Percentiles rank a stretch among this genome's conserved stretches.
These are phyloP conservation scores for Thomomys bottae DNA, from an alignment of 2,113 vertebrate genomes.

Conservation along the genomic window DNA sequence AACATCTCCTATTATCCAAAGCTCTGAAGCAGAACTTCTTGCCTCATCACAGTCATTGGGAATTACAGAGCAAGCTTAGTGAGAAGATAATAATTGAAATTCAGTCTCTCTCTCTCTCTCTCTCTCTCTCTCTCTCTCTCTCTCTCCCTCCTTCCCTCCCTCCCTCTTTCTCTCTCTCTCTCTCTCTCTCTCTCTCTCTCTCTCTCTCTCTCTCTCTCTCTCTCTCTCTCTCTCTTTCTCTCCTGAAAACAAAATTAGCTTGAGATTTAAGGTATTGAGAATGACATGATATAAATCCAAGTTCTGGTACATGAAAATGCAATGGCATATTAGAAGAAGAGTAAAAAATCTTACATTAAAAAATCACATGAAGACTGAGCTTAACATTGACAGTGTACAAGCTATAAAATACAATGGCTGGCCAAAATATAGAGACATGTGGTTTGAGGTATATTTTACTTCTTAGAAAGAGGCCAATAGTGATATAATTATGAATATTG, in stretches of 20 bases:
- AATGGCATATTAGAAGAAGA: conserved; percentile 46
- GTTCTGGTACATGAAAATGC: conserved; percentile 38
- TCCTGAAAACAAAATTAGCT: conserved; percentile 72
- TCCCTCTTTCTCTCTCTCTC: conserved; percentile 50
- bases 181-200: conserved; percentile 45
- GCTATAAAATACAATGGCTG: not conserved
- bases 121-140: conserved; percentile 41
- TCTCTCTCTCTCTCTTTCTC: conserved; percentile 41
- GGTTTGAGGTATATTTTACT: not conserved
- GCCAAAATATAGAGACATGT: not conserved
- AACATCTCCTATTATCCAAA: conserved; percentile 64
- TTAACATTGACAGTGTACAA: not conserved
- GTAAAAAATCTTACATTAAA: not conserved
- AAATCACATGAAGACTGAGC: not conserved
- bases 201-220: conserved; percentile 44
- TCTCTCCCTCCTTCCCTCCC: conserved; percentile 55
- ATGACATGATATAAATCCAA: conserved; percentile 21
- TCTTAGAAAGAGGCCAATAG: not conserved
- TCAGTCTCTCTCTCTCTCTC: conserved; percentile 48
- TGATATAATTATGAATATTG: too few relatives aligned
- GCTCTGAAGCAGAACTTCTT: conserved; percentile 72
- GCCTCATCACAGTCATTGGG: conserved; percentile 44
- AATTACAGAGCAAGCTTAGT: conserved; percentile 48
- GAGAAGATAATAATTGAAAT: conserved; percentile 67
- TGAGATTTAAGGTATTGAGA: conserved; percentile 62